Evolutionary conservation across 2,797 vertebrate species (phyloP), one percentile per base, ranked within the genome.

Genomic region (Halcyon leucocephala): DNA sequence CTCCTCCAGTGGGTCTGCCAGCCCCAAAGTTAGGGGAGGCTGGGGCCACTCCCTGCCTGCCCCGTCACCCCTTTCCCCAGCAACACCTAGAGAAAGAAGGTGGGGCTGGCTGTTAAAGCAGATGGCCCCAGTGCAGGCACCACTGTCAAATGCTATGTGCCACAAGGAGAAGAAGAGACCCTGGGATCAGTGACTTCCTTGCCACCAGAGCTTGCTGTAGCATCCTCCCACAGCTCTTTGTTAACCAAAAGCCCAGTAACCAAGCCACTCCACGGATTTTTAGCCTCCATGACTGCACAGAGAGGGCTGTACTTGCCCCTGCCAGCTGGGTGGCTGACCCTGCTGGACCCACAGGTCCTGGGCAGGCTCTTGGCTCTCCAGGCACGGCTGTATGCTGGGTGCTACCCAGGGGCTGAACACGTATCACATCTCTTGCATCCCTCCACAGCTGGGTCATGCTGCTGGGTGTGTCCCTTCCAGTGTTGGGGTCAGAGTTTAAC

Each of bases 401-500:
- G 48, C 73, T 81, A 1, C 42, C 24, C 26, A 6, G 9, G 24
- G 21, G 21, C 1, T 55, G 41, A 78, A 28, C 2, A 0, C 3
- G 0, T 14, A 14, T 67, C 20, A 11, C 14, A 29, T 12, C 65
- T 54, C 44, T 21, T 5, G 4, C 6, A 3, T 52, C 74, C 71
- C 26, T 61, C 33, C 0, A 0, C 14, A 61, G 82, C 87, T 54
- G 74, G 74, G 51, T 55, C 51, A 7, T 14, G 26, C 58, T 73
- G 74, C 12, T 82, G 44, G 3, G 2, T 8, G 0, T 17, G 31
- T 73, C 64, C 61, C n/a, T 73, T 17, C 55, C 10, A 1, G 46
- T 41, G 52, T 67, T 57, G 69, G 87, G 60, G 39, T 81, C 82
- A 83, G 44, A 76, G 15, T 82, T 73, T 92, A 95, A 92, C 81